These are phyloP conservation scores for Sphaeramia orbicularis DNA, from an alignment of 2,797 vertebrate species.

Conservation along the genomic window DNA sequence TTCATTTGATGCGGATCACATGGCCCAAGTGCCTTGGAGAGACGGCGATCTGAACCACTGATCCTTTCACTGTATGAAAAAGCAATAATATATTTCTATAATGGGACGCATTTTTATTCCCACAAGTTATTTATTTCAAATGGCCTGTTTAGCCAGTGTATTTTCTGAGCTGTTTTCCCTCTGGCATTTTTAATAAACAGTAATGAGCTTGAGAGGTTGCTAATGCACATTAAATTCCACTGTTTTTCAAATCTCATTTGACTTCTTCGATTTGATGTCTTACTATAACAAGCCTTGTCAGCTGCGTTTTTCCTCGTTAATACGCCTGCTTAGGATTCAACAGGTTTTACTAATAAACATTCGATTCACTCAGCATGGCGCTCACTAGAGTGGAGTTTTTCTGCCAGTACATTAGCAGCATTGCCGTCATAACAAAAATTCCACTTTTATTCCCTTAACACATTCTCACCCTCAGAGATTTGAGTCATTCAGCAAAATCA, in stretches of 20 bases:
- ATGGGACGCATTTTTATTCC: conserved; percentile 40
- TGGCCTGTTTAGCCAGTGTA: conserved; percentile 12
- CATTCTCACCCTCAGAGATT: background rate
- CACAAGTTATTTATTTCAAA: conserved; percentile 52
- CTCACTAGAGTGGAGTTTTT: background rate
- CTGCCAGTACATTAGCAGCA: background rate
- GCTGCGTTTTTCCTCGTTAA: conserved; percentile 2
- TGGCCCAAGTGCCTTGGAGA: conserved; percentile 48
- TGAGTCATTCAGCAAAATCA: background rate
- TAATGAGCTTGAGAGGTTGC: conserved; percentile 43
- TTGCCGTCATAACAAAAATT: background rate
- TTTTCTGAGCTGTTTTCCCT: conserved; percentile 20
- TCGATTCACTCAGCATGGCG: conserved; percentile 22
- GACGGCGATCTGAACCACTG: background rate
- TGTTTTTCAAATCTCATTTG: conserved; percentile 32
- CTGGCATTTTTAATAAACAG: conserved; percentile 43
- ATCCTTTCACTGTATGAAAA: conserved; percentile 36
- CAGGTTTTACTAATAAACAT: conserved; percentile 44
- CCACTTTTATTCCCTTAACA: background rate
- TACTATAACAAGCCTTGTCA: conserved; percentile 1
- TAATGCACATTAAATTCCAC: conserved; percentile 25
- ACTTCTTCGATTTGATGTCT: conserved; percentile 9
- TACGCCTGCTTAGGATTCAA: conserved; percentile 25
- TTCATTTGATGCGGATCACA: conserved; percentile 39
- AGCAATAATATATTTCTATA: conserved; percentile 56